Evolutionary conservation across 2,888 invertebrate species (phyloP), one percentile per base, ranked within the genome.

Genomic region (Synergus gifuensis): DNA sequence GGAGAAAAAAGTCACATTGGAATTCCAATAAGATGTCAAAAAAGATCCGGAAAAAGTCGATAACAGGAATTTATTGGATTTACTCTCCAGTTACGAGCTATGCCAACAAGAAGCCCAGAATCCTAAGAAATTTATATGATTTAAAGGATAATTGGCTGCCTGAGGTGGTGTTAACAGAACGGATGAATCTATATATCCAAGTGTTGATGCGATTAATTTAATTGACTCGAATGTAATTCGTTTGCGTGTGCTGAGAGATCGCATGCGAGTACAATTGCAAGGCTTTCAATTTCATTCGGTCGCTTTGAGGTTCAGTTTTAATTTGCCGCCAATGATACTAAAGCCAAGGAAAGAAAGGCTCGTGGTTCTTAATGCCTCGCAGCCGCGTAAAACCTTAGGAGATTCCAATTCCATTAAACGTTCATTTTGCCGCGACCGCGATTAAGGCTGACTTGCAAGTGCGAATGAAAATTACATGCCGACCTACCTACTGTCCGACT

Each of bases 311-410:
- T 81, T 82, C 85, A 84, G 84, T 83, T 88, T 88, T 86, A 89
- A 88, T 89, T 89, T 88, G 78, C 86, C 86, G 87, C 88, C 86
- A 88, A 88, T 87, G 87, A 89, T 88, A 89, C 88, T 88, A 87
- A 89, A 88, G 84, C 81, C 80, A 79, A 81, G 81, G 82, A 82
- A 84, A 86, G 84, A 85, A 88, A 85, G 78, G 81, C 82, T 73
- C 40, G 80, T 80, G 82, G 81, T 80, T 73, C 76, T 83, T 81
- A 83, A 84, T 83, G 79, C 83, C 78, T 78, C 62, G 78, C 81
- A 42, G 78, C 80, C 83, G 83, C 83, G 86, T 83, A 84, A 85
- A 83, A 80, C 82, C 80, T 76, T 80, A 78, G 76, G 81, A 79
- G 84, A 85, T 87, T 87, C 85, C 85, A 87, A 85, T 87, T 87